Conservation (phyloP, 2,888 invertebrate genomes). For the Pollenia angustigena region DNA sequence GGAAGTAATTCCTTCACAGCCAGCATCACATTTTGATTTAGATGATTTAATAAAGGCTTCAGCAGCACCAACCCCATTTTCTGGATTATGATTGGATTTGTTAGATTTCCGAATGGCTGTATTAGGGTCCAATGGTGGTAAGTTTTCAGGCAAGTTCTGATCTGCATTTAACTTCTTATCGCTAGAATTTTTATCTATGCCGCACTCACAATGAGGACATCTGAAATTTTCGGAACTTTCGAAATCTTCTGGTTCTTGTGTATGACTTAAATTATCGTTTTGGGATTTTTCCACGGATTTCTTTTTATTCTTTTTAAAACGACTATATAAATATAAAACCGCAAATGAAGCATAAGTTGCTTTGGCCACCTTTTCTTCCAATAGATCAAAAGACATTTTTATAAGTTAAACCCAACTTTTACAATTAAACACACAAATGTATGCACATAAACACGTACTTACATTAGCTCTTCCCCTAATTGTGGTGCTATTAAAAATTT, state of each 20-base stretch:
- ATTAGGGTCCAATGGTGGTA: not conserved
- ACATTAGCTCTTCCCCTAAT: slow-evolving; percentile 79
- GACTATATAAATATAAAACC: slow-evolving; percentile 76
- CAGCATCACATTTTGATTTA: slow-evolving; percentile 47
- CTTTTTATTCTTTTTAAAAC: slow-evolving; percentile 65
- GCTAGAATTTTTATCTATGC: not conserved
- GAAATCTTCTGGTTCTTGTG: slow-evolving; percentile 56
- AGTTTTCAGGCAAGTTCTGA: not conserved
- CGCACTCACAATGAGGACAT: slow-evolving; percentile 67
- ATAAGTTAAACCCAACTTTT: not conserved
- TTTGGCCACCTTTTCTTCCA: slow-evolving; percentile 76
- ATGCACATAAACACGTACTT: slow-evolving; percentile 52
- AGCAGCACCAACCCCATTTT: not conserved
- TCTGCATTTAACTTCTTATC: not conserved
- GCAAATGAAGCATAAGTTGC: slow-evolving; percentile 79
- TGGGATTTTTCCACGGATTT: not conserved
- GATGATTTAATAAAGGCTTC: slow-evolving; percentile 34
- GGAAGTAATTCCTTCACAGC: not conserved
- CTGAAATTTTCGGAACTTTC: slow-evolving; percentile 63
- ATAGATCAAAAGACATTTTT: not conserved
- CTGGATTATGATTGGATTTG: not conserved
- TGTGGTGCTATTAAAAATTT: slow-evolving; percentile 77
- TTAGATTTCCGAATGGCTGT: not conserved
- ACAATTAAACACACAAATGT: no score
- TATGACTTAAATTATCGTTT: not conserved